Evolutionary conservation across 2,113 vertebrate genomes (phyloP).

Genomic region (Cinclus mexicanus): DNA sequence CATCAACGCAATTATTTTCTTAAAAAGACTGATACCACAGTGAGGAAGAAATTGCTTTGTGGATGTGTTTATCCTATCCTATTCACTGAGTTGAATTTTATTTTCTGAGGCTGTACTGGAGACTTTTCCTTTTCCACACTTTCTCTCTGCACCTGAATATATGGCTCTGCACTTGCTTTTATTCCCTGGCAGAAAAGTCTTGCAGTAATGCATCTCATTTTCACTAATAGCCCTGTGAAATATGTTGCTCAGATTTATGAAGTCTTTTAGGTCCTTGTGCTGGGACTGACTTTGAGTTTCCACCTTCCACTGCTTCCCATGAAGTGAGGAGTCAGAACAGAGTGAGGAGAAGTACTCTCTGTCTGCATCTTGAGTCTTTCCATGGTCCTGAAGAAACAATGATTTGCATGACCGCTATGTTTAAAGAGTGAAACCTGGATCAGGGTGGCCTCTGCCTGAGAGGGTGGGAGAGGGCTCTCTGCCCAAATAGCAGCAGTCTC

Average conservation of each 20-base stretch:
- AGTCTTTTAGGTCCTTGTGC: neutral
- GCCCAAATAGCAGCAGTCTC: neutral
- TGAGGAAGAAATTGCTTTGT: neutral
- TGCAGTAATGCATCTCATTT: neutral
- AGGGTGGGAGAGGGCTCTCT: neutral
- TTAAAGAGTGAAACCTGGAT: neutral
- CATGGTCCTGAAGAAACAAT: neutral
- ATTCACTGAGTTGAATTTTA: neutral
- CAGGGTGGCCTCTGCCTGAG: neutral
- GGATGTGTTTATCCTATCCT: neutral
- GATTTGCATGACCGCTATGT: neutral
- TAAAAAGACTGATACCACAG: neutral
- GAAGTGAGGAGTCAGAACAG: neutral
- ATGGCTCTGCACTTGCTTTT: neutral
- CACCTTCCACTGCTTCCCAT: neutral
- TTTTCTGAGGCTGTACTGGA: neutral
- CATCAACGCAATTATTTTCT: neutral
- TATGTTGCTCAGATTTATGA: neutral
- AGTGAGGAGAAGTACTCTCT: neutral
- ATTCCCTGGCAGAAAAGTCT: neutral
- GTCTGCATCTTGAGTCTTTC: neutral
- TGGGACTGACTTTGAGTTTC: neutral
- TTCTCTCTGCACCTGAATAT: neutral
- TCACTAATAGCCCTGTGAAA: neutral
- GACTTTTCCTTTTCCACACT: neutral